phyloP scores from a whole-genome alignment of 2,797 vertebrate genomes.

The Enteromius thamalakanensis region DNA sequence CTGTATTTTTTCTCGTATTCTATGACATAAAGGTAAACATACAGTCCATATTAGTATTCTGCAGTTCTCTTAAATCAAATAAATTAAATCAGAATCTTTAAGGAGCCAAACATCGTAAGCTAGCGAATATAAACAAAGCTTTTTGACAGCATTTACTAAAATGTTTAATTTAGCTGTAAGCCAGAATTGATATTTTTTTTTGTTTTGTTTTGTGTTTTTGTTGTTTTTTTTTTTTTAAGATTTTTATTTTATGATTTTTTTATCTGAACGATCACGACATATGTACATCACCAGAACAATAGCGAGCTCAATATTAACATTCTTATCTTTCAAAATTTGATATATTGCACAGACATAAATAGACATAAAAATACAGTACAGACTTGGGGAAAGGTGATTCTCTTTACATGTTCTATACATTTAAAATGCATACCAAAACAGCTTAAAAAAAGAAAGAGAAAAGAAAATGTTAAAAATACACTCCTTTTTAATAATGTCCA shows the following conservation, averaged over 20 bases:
- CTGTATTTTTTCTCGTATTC: constrained; percentile 66
- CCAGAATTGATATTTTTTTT: constrained; percentile 69
- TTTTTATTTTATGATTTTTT: constrained; percentile 33
- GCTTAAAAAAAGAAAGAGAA: constrained; percentile 73
- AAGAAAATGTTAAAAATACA: constrained; percentile 72
- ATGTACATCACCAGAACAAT: constrained; percentile 81
- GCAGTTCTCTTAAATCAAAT: constrained; percentile 69
- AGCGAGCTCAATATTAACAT: constrained; percentile 81
- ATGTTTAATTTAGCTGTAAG: constrained; percentile 73
- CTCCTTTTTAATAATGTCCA: constrained; percentile 74
- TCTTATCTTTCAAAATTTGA: constrained; percentile 75
- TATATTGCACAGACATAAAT: constrained; percentile 78
- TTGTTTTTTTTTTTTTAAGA: background rate
- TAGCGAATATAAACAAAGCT: constrained; percentile 79
- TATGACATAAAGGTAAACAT: constrained; percentile 82
- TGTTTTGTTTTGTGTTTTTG: background rate
- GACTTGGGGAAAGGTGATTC: constrained; percentile 67
- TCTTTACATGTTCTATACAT: constrained; percentile 76
- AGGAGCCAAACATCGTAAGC: constrained; percentile 73
- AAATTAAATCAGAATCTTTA: constrained; percentile 53
- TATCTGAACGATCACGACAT: constrained; percentile 79
- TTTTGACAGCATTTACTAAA: constrained; percentile 74
- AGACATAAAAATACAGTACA: constrained; percentile 81
- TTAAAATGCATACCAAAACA: constrained; percentile 85
- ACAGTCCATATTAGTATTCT: constrained; percentile 76